Evolutionary conservation across 2,797 vertebrate species (phyloP).

Genomic region (Chelidonichthys spinosus): DNA sequence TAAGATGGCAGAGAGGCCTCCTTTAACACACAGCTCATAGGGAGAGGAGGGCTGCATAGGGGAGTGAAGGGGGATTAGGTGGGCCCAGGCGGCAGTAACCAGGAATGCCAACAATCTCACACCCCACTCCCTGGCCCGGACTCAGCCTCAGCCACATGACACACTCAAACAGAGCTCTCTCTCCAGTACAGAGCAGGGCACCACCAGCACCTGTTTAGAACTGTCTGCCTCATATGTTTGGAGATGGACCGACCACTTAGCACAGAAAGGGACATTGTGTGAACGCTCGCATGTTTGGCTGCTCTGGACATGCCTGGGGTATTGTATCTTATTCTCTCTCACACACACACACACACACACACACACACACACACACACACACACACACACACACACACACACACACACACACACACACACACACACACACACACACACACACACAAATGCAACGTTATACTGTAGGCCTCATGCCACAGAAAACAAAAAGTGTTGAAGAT

Average conservation of each 20-base stretch:
- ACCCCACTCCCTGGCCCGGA: conserved; percentile 75
- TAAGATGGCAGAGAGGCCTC: conserved; percentile 76
- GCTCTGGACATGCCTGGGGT: conserved; percentile 7
- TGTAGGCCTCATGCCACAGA: conserved; percentile 9
- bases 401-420: conserved; percentile 28
- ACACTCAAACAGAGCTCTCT: conserved; percentile 65
- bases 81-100: conserved; percentile 79
- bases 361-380: conserved; percentile 27
- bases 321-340: conserved; percentile 29
- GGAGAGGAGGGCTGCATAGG: conserved; percentile 64
- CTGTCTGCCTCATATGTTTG: conserved; percentile 63
- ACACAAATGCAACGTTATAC: conserved; percentile 1
- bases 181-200: conserved; percentile 52
- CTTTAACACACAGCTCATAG: conserved; percentile 72
- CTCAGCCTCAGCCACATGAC: conserved; percentile 79
- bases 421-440: conserved; percentile 26
- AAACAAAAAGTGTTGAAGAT: conserved; percentile 27
- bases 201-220: conserved; percentile 77
- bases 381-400: conserved; percentile 23
- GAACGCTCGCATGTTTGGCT: conserved; percentile 42
- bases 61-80: conserved; percentile 77
- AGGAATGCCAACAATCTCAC: conserved; percentile 84
- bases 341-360: conserved; percentile 26
- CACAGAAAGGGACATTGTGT: conserved; percentile 59
- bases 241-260: conserved; percentile 58